These are phyloP conservation scores for Cheiracanthium punctorium DNA, from an alignment of 2,888 invertebrate species.

Conservation along the genomic window DNA sequence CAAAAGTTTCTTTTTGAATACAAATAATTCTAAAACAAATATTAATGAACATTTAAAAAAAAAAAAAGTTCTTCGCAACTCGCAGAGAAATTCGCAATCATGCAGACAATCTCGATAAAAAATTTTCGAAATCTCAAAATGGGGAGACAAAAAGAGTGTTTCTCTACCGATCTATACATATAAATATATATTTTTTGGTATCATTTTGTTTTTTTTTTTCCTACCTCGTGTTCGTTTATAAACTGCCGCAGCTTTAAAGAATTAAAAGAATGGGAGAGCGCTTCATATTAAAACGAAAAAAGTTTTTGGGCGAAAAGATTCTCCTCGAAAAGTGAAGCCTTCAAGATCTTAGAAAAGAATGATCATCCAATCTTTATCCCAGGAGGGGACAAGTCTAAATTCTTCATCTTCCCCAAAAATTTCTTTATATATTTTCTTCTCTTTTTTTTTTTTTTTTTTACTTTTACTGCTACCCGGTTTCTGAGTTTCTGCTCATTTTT, in stretches of 20 bases:
- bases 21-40: not conserved
- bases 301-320: slow-evolving; percentile 44
- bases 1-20: not conserved
- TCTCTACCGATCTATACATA: not conserved
- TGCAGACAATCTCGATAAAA: slow-evolving; percentile 5
- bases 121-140: slow-evolving; percentile 6
- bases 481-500: not conserved
- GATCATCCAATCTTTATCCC: slow-evolving; percentile 53
- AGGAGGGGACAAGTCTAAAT: slow-evolving; percentile 26
- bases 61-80: not conserved
- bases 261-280: slow-evolving; percentile 63
- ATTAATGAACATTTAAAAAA: slow-evolving; percentile 1
- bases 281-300: slow-evolving; percentile 39
- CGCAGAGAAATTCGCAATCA: not conserved
- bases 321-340: slow-evolving; percentile 41
- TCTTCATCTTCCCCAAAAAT: slow-evolving; percentile 40
- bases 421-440: too few relatives aligned
- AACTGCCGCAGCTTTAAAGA: slow-evolving; percentile 33
- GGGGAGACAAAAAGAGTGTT: not conserved
- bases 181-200: too few relatives aligned
- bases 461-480: not conserved
- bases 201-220: too few relatives aligned
- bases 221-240: not conserved
- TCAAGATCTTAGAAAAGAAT: slow-evolving; percentile 46
- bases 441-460: slow-evolving; percentile 18